Base-by-base conservation (phyloP, 2,888 invertebrate genomes). In the Phengaris arion region DNA sequence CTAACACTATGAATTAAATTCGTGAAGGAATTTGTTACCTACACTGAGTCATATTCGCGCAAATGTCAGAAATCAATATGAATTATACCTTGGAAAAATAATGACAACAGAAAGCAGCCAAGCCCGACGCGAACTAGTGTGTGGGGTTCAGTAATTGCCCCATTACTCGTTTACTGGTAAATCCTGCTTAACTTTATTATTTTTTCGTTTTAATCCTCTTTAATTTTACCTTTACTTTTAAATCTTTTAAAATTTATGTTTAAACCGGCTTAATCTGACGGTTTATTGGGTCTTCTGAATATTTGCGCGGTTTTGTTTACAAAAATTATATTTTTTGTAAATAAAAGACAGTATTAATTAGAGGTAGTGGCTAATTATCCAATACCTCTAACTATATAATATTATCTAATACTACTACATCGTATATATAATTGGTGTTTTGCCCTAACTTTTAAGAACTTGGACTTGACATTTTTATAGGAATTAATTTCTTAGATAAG, bases 151-250 rank as follows among this genome's bases (percentile, higher is more conserved):
- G 59, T 59, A 59, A 59, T 59, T 22, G 59, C 22, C 59, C 22
- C 59, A 59, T 59, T 59, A 59, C 59, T 22, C 59, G 59, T 59
- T 59, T 59, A 59, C 59, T 59, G 59, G 59, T 59, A 59, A 59
- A 59, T 22, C 59, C 59, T 59, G 22, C 59, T 59, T 59, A 59
- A 10, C 59, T 59, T 59, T 59, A 59, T 59, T 22, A 59, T 59
- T 22, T 59, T 59, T 59, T 59, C 22, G 59, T 1, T 22, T 59
- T 59, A 59, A 59, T 59, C 22, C 22, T 22, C 59, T 22, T 10
- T 59, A 59, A 59, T 59, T 59, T 59, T 59, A 22, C 22, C 22
- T 35, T 59, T 59, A 22, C 22, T 22, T 59, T 59, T 22, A 10
- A 59, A 22, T 10, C 22, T 22, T 59, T 59, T 22, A 10, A 59